Percentiles rank a stretch among this genome's conserved stretches.
These are phyloP conservation scores for Allobates femoralis DNA, from an alignment of 2,797 vertebrate species.

Conservation along the genomic window DNA sequence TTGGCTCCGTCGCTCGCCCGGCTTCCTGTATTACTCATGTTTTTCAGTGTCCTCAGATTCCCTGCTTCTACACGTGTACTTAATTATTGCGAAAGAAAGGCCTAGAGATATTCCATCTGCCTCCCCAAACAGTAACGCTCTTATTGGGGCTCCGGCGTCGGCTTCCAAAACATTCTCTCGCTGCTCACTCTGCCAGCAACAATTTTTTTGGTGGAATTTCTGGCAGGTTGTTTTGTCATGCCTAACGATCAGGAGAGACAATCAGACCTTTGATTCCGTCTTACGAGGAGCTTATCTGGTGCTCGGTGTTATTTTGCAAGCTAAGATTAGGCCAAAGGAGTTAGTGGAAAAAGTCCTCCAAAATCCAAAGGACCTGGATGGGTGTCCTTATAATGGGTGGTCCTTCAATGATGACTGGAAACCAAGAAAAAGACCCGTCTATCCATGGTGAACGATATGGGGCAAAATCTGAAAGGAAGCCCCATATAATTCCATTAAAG, in stretches of 20 bases:
- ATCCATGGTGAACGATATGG: no score
- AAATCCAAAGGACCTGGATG: not conserved
- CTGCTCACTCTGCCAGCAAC: constrained; percentile 1
- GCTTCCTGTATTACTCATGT: constrained; percentile 62
- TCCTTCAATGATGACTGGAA: not conserved
- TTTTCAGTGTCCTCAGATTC: constrained; percentile 58
- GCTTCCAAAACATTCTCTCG: constrained; percentile 34
- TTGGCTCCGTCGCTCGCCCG: constrained; percentile 29
- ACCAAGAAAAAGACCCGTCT: no score
- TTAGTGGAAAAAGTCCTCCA: not conserved
- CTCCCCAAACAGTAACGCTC: constrained; percentile 41
- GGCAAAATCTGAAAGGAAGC: no score
- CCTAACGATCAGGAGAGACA: constrained; percentile 16
- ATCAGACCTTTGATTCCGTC: constrained; percentile 22
- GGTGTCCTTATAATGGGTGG: not conserved
- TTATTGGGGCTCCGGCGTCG: constrained; percentile 14
- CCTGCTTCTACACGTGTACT: constrained; percentile 56
- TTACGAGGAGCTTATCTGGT: not conserved
- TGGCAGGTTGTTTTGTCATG: constrained; percentile 11
- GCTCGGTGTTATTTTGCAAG: not conserved
- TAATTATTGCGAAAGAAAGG: constrained; percentile 59
- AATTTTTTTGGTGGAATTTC: constrained; percentile 32
- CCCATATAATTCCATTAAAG: not conserved
- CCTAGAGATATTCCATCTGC: constrained; percentile 51
- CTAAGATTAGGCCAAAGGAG: not conserved